phyloP scores from a whole-genome alignment of 2,797 vertebrate species.

The Kryptopterus vitreolus region DNA sequence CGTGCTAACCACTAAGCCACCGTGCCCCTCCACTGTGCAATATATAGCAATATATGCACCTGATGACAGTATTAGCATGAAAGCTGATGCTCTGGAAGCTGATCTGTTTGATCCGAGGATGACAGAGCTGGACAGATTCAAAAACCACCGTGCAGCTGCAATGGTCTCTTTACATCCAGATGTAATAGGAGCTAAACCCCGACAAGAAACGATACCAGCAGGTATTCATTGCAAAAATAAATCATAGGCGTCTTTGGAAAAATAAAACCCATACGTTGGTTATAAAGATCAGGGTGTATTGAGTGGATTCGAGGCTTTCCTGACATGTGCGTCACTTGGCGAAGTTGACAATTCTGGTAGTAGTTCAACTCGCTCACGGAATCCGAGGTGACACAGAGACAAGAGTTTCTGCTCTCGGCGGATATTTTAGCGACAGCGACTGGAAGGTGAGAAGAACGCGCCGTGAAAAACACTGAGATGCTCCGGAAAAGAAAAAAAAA shows the following conservation, averaged over 20 bases:
- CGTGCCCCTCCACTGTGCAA: no score
- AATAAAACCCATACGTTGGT: background rate
- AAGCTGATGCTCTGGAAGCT: slow-evolving; percentile 8
- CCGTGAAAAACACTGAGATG: background rate
- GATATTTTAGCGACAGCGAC: background rate
- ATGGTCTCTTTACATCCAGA: background rate
- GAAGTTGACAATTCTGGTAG: background rate
- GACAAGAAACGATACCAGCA: background rate
- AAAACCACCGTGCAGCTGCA: background rate
- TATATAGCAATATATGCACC: no score
- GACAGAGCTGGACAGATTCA: background rate
- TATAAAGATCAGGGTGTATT: background rate
- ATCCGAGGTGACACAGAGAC: background rate
- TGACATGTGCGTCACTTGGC: background rate
- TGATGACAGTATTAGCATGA: background rate
- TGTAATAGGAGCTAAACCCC: background rate
- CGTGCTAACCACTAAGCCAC: no score
- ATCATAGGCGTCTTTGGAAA: background rate
- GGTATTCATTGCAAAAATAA: background rate
- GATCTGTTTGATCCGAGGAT: background rate
- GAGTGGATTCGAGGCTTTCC: background rate
- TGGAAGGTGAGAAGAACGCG: background rate
- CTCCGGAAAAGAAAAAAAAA: background rate
- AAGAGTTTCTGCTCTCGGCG: background rate
- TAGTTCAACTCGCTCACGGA: background rate